Base-by-base conservation (phyloP, 92 coral and sea anemone genomes). In the Epizoanthus scotinus region DNA sequence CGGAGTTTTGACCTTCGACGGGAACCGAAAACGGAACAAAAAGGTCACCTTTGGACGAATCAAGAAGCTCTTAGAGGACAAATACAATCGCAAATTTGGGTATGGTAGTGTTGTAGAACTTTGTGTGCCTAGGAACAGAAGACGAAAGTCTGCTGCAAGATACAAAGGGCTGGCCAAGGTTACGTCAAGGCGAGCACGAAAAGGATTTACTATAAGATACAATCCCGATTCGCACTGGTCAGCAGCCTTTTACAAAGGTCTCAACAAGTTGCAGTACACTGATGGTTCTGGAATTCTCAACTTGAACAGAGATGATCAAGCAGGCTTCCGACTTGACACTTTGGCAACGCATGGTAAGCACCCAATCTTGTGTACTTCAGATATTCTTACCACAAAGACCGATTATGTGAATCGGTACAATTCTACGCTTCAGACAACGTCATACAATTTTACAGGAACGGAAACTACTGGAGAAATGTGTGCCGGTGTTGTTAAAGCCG, bases 161-260 rank as follows among this genome's bases (percentile, higher is more conserved):
- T 86, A 89, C 71, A 85, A 70, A 69, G 90, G 92, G 18, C 82
- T 82, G 10, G 90, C 90, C 24, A 55, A 63, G 13, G 82, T 82
- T 2, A 89, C 90, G 2, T 65, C 79, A n/a, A 78, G 88, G 19
- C 62, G 56, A 27, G 88, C 91, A 0, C 54, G 88, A n/a, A 88
- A 88, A 84, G 91, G 91, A 15, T 88, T 88, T 49, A 54, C 87
- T 9, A 25, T 89, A n/a, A 86, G 82, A 59, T 73, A 82, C 8
- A 89, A 89, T 34, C 90, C 86, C 8, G 93, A 86, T 63, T 90
- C 90, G 2, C 93, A 86, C 50, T 89, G 78, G 67, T 69, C 78
- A 64, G 68, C 90, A 29, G 87, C 93, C 36, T 77, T 86, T 83
- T 89, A 86, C 55, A 50, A 82, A 75, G 71, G 86, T 7, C 77